These are phyloP conservation scores for Macrobrachium nipponense DNA, from an alignment of 1,140 invertebrate species.

Conservation along the genomic window DNA sequence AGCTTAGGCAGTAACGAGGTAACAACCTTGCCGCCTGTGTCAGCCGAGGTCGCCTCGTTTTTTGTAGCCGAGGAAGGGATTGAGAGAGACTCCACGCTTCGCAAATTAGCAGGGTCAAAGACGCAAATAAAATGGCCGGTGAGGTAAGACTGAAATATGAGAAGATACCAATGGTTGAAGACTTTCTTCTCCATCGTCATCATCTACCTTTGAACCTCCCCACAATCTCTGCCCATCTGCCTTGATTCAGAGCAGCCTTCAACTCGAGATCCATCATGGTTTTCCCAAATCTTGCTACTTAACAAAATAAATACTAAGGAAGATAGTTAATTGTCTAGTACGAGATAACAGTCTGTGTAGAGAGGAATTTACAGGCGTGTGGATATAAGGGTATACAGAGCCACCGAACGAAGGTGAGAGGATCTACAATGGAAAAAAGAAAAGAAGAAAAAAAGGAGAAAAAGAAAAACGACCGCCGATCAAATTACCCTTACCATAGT, in stretches of 20 bases:
- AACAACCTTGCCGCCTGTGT: neutral
- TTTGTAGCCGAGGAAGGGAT: neutral
- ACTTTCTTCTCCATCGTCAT: constrained; percentile 37
- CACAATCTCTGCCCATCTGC: neutral
- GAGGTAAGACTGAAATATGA: constrained; percentile 53
- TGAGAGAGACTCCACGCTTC: constrained; percentile 25
- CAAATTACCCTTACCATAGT: constrained; percentile 14
- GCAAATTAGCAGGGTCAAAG: constrained; percentile 60
- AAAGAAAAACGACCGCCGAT: neutral
- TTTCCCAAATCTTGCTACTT: too few species aligned
- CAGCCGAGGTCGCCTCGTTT: neutral
- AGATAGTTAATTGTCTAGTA: too few species aligned
- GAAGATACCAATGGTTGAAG: constrained; percentile 24
- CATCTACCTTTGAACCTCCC: constrained; percentile 9
- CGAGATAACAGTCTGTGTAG: too few species aligned
- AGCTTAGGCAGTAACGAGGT: neutral
- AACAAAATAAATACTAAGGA: too few species aligned
- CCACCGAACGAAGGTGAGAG: too few species aligned
- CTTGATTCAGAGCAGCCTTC: neutral
- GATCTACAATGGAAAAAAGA: neutral
- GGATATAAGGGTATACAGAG: too few species aligned
- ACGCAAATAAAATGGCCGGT: constrained; percentile 61
- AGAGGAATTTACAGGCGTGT: too few species aligned
- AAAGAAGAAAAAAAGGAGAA: neutral
- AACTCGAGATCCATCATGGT: too few species aligned